Evolutionary conservation across 2,888 invertebrate genomes (phyloP).

Genomic region (Maniola hyperantus): DNA sequence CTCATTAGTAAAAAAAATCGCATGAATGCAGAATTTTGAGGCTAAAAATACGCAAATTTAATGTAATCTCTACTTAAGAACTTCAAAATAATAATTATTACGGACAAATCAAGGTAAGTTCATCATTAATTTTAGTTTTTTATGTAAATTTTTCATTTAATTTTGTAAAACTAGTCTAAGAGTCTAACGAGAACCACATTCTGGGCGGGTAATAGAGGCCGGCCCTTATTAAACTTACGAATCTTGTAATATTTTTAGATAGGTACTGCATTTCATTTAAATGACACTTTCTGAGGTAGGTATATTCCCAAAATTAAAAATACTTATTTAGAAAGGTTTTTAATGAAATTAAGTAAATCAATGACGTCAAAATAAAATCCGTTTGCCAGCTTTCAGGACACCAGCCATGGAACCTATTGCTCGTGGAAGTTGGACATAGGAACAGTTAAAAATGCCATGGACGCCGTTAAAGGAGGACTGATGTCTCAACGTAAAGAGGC

Average conservation of each 20-base stretch:
- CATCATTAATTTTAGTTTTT: neutral
- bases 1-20: neutral
- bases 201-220: neutral
- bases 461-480: neutral
- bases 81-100: neutral
- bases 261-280: neutral
- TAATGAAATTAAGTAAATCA: neutral
- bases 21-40: neutral
- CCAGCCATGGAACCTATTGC: neutral
- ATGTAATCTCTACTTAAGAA: neutral
- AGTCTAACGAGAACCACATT: neutral
- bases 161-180: neutral
- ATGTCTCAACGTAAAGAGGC: constrained; percentile 8
- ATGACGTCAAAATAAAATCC: neutral
- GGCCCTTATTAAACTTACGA: neutral
- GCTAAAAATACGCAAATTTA: neutral
- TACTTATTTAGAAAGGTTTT: neutral
- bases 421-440: neutral
- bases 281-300: neutral
- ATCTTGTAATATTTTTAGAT: neutral
- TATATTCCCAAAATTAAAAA: neutral
- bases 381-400: neutral
- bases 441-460: neutral
- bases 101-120: neutral
- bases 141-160: neutral